Evolutionary conservation across 1,140 invertebrate species (phyloP), one percentile per base, ranked within the genome.

Genomic region (Lepidostoma basale): DNA sequence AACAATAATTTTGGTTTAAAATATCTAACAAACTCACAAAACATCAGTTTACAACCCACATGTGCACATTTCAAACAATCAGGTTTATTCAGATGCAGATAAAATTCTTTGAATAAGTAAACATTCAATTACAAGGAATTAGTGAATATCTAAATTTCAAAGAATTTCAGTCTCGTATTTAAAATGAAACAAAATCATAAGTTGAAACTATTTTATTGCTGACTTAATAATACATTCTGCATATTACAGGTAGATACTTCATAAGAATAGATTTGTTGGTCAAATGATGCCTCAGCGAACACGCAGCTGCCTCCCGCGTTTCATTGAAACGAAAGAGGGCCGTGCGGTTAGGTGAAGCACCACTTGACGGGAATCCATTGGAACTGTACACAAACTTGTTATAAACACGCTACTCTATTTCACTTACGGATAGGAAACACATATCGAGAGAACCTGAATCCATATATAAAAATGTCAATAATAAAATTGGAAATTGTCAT

Each of bases 171-270:
- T n/a, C n/a, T n/a, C n/a, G n/a, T n/a, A n/a, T n/a, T n/a, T n/a
- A 20, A 72, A 72, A 72, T 68, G 28, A 72, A 72, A 71, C 23
- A 44, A 62, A 23, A 49, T 40, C 3, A 10, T 30, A 68, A 69
- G 44, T 72, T 67, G 70, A 69, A 72, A 72, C 70, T 68, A 69
- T 66, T 72, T 72, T 72, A 72, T 72, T 72, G 70, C 70, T 67
- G 54, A 18, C 59, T 64, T 69, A 63, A 69, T 56, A 54, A 63
- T 70, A 64, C 64, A 71, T 58, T 71, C 16, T 39, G 65, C 42
- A 52, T 67, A 54, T 64, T 67, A 67, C 62, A 65, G 47, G 25
- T 52, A 52, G 58, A 40, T 58, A 58, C 3, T 56, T 56, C 25
- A 56, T 56, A 66, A 44, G 60, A 56, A 25, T 20, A 56, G 52